A percentile compares a stretch with the other conserved stretches of the same genome.
Conservation (phyloP, 2,797 vertebrate species). For the Cheracebus regulus region DNA sequence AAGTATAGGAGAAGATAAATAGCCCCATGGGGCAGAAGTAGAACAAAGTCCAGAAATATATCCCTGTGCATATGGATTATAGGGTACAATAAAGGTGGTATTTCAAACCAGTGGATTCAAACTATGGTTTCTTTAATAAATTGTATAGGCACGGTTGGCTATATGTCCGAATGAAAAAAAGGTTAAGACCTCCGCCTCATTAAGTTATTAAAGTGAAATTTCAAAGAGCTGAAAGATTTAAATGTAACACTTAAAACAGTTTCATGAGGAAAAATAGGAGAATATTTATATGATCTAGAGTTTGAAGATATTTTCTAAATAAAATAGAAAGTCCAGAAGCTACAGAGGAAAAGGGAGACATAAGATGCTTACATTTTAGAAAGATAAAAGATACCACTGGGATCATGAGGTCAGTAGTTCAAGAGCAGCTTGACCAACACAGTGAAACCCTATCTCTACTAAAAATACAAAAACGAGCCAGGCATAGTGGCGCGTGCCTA, state of each 20-base stretch:
- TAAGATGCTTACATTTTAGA: slow-evolving; percentile 40
- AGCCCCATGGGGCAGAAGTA: neutral
- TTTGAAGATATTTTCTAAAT: slow-evolving; percentile 39
- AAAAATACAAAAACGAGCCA: neutral
- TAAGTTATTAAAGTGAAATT: slow-evolving; percentile 38
- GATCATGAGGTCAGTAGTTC: neutral
- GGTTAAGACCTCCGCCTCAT: neutral
- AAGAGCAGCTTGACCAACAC: neutral
- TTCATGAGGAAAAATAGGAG: slow-evolving; percentile 18
- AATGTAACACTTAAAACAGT: slow-evolving; percentile 22
- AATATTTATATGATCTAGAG: neutral
- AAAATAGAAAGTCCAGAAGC: slow-evolving; percentile 50
- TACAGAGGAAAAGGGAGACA: slow-evolving; percentile 21
- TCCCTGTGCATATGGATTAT: neutral
- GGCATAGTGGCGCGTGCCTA: neutral
- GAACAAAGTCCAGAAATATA: neutral
- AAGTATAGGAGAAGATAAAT: neutral
- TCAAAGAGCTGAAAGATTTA: slow-evolving; percentile 34
- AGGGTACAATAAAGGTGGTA: neutral
- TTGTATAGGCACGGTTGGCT: neutral
- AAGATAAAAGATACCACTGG: neutral
- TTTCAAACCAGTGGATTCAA: neutral
- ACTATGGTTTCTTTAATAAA: neutral
- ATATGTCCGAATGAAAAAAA: neutral
- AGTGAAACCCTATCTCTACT: neutral